phyloP scores from a whole-genome alignment of 1,140 invertebrate genomes.

The Diplogasteroides magnus region DNA sequence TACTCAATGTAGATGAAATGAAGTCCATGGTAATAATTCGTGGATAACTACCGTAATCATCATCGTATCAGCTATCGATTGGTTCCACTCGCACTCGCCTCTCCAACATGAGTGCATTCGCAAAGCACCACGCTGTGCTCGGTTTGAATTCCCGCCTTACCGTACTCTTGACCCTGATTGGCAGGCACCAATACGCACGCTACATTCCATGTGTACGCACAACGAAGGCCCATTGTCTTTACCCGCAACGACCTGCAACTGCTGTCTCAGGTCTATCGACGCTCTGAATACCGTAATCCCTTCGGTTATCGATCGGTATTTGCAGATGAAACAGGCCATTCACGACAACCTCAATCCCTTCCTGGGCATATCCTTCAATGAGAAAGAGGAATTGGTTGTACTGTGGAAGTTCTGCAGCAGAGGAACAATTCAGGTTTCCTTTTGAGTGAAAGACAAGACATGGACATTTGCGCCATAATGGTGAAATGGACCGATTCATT shows the following conservation, averaged over 20 bases:
- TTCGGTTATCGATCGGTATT: neutral
- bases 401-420: conserved; percentile 54
- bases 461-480: too few relatives aligned
- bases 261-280: conserved; percentile 23
- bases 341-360: conserved; percentile 54
- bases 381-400: conserved; percentile 51
- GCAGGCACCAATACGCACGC: conserved; percentile 51
- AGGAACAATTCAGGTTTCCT: conserved; percentile 41
- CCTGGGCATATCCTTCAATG: conserved; percentile 52
- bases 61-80: conserved; percentile 44
- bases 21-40: conserved; percentile 46
- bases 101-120: conserved; percentile 48
- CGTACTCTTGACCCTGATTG: too few relatives aligned
- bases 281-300: neutral
- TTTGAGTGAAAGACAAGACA: neutral
- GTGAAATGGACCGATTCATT: too few relatives aligned
- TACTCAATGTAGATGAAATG: conserved; percentile 49
- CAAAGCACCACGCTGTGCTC: conserved; percentile 52
- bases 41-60: neutral
- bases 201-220: conserved; percentile 51
- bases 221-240: conserved; percentile 47
- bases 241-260: conserved; percentile 42
- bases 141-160: conserved; percentile 3
- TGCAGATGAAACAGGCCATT: conserved; percentile 40
- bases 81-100: conserved; percentile 51